Evolutionary conservation across 2,797 vertebrate genomes (phyloP).

Genomic region (Pteropus rufus): DNA sequence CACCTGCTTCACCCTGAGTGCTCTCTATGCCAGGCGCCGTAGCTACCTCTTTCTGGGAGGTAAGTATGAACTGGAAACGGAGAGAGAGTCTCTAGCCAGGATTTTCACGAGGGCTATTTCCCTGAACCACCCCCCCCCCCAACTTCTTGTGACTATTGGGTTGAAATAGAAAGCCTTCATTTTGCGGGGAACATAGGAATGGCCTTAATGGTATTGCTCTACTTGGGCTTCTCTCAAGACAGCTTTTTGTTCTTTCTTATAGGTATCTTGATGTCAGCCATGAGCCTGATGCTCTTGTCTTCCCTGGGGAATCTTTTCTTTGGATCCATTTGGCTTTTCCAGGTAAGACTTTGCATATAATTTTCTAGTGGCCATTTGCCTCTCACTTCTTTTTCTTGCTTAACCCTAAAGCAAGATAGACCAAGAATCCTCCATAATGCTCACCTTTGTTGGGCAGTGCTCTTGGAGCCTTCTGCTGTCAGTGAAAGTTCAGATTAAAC

Average conservation of each 20-base stretch:
- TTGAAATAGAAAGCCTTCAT: slow-evolving; percentile 21
- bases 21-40: slow-evolving; percentile 93
- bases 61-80: slow-evolving; percentile 68
- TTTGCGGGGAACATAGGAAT: not conserved
- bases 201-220: not conserved
- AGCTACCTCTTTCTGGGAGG: slow-evolving; percentile 96
- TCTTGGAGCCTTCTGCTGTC: not conserved
- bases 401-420: not conserved
- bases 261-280: slow-evolving; percentile 93
- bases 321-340: slow-evolving; percentile 90
- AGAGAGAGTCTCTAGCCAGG: not conserved
- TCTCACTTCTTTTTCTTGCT: not conserved
- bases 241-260: not conserved
- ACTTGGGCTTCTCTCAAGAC: not conserved
- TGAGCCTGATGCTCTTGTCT: slow-evolving; percentile 90
- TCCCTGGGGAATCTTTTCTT: slow-evolving; percentile 92
- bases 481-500: not conserved
- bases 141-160: not conserved
- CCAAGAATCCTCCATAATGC: not conserved
- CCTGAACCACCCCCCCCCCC: not conserved
- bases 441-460: not conserved
- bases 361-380: not conserved
- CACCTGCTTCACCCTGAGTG: slow-evolving; percentile 94
- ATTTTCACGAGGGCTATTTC: not conserved
- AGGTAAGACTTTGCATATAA: slow-evolving; percentile 81